Evolutionary conservation across 2,888 invertebrate species (phyloP).

Genomic region (Koerneria pararmatus): DNA sequence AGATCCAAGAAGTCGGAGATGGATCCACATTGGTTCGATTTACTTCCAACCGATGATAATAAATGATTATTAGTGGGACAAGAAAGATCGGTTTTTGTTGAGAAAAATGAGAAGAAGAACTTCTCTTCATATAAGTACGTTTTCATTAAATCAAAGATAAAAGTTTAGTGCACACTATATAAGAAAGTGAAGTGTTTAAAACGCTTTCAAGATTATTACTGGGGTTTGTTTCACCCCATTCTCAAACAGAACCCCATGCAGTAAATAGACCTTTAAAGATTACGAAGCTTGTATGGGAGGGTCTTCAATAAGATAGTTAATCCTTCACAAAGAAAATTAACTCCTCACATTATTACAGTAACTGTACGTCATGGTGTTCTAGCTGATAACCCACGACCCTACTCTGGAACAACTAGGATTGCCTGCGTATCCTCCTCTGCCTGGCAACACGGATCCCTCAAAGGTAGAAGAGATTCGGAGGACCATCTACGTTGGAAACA

Average conservation of each 20-base stretch:
- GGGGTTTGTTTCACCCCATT: no score
- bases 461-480: constrained; percentile 86
- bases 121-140: no score
- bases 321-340: no score
- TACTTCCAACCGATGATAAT: constrained; percentile 8
- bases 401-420: constrained; percentile 73
- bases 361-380: constrained; percentile 24
- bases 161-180: no score
- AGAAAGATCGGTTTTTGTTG: constrained; percentile 5
- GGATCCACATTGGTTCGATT: constrained; percentile 46
- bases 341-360: not conserved
- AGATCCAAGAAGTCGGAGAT: constrained; percentile 61
- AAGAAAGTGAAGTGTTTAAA: no score
- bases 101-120: no score
- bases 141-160: constrained; percentile 4
- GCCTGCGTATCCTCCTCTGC: constrained; percentile 84
- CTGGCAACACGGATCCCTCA: constrained; percentile 68
- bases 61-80: not conserved
- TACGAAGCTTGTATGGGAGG: no score
- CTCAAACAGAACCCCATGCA: no score
- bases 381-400: constrained; percentile 83
- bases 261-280: no score
- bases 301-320: no score
- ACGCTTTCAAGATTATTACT: no score
- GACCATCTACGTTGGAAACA: constrained; percentile 80